Evolutionary conservation across 2,113 vertebrate genomes (phyloP), one percentile per base, ranked within the genome.

Genomic region (Osmerus mordax): DNA sequence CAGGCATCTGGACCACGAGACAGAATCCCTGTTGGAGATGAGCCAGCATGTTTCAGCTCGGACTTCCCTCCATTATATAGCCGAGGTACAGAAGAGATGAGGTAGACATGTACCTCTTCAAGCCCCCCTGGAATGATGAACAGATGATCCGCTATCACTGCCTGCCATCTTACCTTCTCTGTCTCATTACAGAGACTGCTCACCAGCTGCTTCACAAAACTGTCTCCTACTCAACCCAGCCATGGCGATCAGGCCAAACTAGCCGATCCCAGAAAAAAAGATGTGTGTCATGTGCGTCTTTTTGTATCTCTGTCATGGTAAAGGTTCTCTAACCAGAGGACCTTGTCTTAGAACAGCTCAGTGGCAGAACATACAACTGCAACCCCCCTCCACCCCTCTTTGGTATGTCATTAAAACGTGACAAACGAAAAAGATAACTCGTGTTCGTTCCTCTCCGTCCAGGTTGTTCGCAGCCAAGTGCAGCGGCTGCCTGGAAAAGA

Each of bases 401-500:
- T 54, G 53, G 51, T 11, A 36, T 14, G 54, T 23, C 21, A 9
- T 9, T 41, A 8, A 8, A 41, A 6, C 8, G 36, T 9, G 36
- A 41, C 36, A 9, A 41, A 41, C 8, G 1, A 6, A 6, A 41
- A 41, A 6, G 36, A 7, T 23, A 41, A 1, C 8, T 41, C 6
- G 8, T 41, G 8, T 9, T 32, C 21, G 3, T 11, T 11, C 32
- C 19, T 41, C 32, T 28, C 32, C 74, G 3, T 67, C 78, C 71
- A 99, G 97, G 83, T 91, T 99, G 77, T 99, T 99, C 77, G 95
- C 96, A 0, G 95, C 97, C 1, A 99, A 99, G 83, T 99, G 97
- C 93, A 98, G 96, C 0, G 97, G 97, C 78, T 99, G 97, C 91
- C 92, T 97, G 95, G 97, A 99, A 88, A 98, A 98, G 87, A 99